Conservation (phyloP, 2,113 vertebrate genomes). For the Elephas maximus region DNA sequence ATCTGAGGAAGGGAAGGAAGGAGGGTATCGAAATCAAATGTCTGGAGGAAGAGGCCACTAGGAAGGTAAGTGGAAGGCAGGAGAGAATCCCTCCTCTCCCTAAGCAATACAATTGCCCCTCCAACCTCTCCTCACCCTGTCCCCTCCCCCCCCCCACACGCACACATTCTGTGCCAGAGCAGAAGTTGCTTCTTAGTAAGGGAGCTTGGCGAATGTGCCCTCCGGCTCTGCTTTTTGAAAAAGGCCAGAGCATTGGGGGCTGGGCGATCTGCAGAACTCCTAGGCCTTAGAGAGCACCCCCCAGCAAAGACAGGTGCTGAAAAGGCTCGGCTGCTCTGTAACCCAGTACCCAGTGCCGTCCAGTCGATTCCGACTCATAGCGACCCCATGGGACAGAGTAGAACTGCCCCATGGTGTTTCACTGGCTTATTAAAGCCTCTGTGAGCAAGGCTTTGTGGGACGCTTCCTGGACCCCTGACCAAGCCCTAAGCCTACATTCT, state of each 20-base stretch:
- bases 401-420: no score
- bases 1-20: not conserved
- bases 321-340: not conserved
- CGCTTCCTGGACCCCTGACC: not conserved
- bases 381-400: no score
- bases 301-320: not conserved
- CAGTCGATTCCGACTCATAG: no score
- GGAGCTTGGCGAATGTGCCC: conserved; percentile 45
- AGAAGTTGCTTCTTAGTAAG: conserved; percentile 64
- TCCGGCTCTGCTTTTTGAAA: conserved; percentile 65
- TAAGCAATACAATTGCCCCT: not conserved
- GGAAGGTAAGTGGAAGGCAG: not conserved
- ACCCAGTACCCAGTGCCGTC: no score
- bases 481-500: conserved; percentile 19
- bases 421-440: not conserved
- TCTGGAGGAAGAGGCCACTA: conserved; percentile 24
- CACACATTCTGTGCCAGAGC: conserved; percentile 13
- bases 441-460: not conserved
- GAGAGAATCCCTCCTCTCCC: not conserved
- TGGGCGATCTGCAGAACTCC: conserved; percentile 16
- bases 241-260: not conserved
- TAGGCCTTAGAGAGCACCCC: not conserved
- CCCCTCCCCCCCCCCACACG: not conserved
- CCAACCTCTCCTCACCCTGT: no score
- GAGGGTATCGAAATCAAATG: conserved; percentile 14